phyloP scores from a whole-genome alignment of 2,113 vertebrate species.

The Oenanthe melanoleuca region DNA sequence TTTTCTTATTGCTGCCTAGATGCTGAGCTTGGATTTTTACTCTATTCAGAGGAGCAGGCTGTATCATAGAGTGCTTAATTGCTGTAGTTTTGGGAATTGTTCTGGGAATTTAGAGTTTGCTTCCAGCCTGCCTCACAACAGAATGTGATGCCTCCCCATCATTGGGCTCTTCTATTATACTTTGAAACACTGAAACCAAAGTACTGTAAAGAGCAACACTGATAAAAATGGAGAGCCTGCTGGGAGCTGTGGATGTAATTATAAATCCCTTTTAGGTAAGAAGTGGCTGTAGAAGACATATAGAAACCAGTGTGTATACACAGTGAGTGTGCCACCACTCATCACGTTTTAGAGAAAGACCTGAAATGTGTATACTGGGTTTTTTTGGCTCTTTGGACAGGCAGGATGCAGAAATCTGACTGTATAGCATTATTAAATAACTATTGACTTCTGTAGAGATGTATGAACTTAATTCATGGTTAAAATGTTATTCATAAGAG shows the following conservation, averaged over 20 bases:
- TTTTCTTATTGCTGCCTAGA: background rate
- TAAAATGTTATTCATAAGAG: background rate
- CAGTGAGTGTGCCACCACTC: background rate
- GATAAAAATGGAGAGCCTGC: background rate
- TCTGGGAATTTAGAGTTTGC: background rate
- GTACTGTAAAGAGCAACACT: background rate
- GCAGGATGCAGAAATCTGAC: background rate
- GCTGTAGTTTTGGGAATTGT: slow-evolving; percentile 21
- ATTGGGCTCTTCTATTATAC: background rate
- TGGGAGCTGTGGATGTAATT: background rate
- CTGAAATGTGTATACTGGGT: background rate
- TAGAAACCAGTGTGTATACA: background rate
- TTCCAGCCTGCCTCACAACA: background rate
- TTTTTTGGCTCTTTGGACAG: background rate
- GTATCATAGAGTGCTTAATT: slow-evolving; percentile 20
- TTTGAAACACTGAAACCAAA: background rate
- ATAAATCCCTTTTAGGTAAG: background rate
- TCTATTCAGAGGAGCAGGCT: background rate
- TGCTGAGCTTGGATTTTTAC: slow-evolving; percentile 26
- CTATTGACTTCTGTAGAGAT: background rate
- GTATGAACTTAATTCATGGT: background rate
- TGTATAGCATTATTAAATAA: background rate
- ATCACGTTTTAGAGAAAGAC: background rate
- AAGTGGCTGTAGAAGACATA: background rate
- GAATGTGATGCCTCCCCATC: background rate